These are phyloP conservation scores for Penaeus japonicus DNA, from an alignment of 1,140 invertebrate genomes.

Conservation along the genomic window DNA sequence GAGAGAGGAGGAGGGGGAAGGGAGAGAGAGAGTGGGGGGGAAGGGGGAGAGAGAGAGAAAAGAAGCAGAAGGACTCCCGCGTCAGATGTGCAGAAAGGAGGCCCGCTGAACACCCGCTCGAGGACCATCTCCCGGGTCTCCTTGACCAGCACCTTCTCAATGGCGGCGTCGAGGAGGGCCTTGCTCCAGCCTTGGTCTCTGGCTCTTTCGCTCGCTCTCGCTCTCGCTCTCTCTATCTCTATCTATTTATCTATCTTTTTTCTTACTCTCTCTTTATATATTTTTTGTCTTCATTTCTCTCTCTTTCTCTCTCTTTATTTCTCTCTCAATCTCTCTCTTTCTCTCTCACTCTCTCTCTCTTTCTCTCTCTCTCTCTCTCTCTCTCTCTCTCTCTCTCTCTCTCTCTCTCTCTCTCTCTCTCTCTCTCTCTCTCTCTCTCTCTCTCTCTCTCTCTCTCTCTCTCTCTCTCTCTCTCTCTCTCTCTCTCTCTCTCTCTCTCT, in stretches of 20 bases:
- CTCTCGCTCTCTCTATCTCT: not conserved
- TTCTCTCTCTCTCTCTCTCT: not conserved
- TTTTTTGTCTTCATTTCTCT: not conserved
- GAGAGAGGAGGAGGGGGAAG: not conserved
- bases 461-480: not conserved
- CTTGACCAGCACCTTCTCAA: constrained; percentile 14
- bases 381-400: not conserved
- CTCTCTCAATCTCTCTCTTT: not conserved
- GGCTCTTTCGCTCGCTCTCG: not conserved
- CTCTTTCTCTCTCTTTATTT: not conserved
- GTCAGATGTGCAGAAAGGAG: no score
- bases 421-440: not conserved
- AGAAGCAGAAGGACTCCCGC: not conserved
- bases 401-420: not conserved
- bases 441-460: not conserved
- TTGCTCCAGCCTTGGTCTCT: not conserved
- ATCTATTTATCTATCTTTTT: not conserved
- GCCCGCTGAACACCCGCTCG: no score
- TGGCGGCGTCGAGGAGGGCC: not conserved
- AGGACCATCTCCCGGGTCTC: constrained; percentile 7
- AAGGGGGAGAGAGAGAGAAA: not conserved
- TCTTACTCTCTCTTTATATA: no score
- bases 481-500: not conserved
- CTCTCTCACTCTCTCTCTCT: not conserved
- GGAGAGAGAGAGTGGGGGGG: not conserved